A percentile compares a stretch with the other conserved stretches of the same genome.
Evolutionary conservation across 2,797 vertebrate genomes (phyloP).

Genomic region (Rhadinocentrus ornatus): DNA sequence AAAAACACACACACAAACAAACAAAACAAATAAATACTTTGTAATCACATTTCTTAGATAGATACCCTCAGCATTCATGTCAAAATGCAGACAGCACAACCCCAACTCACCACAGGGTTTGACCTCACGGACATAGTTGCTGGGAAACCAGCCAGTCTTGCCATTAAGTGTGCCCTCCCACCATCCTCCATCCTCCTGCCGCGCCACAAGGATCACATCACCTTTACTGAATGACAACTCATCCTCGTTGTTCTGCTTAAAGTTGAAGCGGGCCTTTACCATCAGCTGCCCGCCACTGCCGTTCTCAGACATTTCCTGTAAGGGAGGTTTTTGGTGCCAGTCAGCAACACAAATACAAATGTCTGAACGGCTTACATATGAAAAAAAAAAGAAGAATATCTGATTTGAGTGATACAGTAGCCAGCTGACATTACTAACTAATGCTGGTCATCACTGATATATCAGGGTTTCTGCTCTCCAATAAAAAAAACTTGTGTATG

Average conservation of each 20-base stretch:
- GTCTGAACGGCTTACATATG: neutral
- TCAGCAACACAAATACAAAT: neutral
- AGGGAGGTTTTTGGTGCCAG: neutral
- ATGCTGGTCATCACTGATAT: neutral
- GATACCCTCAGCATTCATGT: neutral
- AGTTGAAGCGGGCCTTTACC: constrained; percentile 98
- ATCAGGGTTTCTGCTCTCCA: neutral
- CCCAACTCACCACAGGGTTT: constrained; percentile 92
- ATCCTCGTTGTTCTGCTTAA: constrained; percentile 98
- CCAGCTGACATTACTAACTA: neutral
- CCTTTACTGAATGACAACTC: constrained; percentile 97
- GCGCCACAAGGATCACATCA: constrained; percentile 92
- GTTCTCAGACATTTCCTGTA: constrained; percentile 97
- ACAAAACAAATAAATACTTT: too few species aligned
- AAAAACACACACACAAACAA: neutral
- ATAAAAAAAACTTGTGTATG: neutral
- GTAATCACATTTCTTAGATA: neutral
- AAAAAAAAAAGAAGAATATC: neutral
- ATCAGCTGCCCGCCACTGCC: constrained; percentile 86
- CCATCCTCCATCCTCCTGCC: constrained; percentile 98
- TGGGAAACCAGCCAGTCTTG: constrained; percentile 98
- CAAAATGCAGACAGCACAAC: neutral
- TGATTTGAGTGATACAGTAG: neutral
- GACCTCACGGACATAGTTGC: constrained; percentile 97
- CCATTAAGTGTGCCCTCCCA: constrained; percentile 95